Evolutionary conservation across 2,888 invertebrate species (phyloP), one percentile per base, ranked within the genome.

Genomic region (Coelinius sp.): DNA sequence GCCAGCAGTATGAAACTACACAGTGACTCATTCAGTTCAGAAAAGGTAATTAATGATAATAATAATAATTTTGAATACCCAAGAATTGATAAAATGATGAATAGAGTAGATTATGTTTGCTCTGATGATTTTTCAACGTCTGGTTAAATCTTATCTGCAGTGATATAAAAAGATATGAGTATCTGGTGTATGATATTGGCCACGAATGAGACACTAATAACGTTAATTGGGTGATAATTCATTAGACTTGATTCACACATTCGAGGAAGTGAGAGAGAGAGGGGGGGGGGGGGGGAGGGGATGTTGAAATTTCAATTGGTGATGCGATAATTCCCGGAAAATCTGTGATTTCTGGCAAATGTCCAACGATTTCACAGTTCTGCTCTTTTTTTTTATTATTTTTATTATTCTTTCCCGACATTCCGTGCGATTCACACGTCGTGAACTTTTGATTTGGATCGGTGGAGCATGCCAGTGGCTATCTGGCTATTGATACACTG

Each of bases 1-100:
- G 94, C 95, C 56, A 92, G 94, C 49, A 94, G 94, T 85, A 94
- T 95, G 89, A 94, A 95, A 88, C 90, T 97, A 70, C 94, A 95
- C 78, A 95, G 95, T 64, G 95, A 95, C 82, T 93, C 93, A 46
- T 96, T 95, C 88, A 95, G 94, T 81, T 93, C 95, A 10, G 95
- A 96, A 89, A 94, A 96, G 86, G 89, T 89, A 75, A 80, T 72
- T 71, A 20, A 20, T 17, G 6, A 59, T 17, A 59, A 59, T n/a
- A n/a, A 59, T 7, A 35, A 27, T 10, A 25, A 27, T n/a, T 4
- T 56, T 1, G 25, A 56, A 27, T 20, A 3, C n/a, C 8, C 31
- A 27, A n/a, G 7, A 31, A 17, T 52, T n/a, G 25, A 56, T 25
- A 56, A 25, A 56, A 56, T 56, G 8, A 27, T 56, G 7, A 53